Percentiles rank a stretch among this genome's conserved stretches.
phyloP scores from a whole-genome alignment of 2,797 vertebrate genomes.

The Dallia pectoralis region DNA sequence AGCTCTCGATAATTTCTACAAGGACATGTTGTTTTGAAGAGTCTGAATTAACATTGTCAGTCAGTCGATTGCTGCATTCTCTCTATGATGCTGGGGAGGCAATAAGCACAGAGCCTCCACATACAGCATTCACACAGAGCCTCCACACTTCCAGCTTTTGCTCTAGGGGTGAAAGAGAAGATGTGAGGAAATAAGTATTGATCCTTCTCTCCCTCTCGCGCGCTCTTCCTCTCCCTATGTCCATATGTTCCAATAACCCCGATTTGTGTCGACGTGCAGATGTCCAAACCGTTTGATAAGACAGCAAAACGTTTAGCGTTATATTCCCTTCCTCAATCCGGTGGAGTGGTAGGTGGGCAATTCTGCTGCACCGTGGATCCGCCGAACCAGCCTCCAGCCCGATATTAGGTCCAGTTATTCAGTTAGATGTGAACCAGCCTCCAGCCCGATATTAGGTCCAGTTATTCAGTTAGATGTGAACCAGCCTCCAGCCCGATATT shows the following conservation, averaged over 20 bases:
- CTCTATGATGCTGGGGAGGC: not conserved
- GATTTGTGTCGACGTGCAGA: not conserved
- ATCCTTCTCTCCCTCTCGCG: not conserved
- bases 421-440: not conserved
- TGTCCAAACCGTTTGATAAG: not conserved
- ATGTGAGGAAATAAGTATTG: slow-evolving; percentile 8
- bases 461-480: not conserved
- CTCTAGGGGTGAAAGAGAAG: slow-evolving; percentile 3
- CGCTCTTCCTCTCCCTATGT: not conserved
- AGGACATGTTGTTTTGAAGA: not conserved
- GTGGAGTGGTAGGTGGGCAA: not conserved
- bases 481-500: not conserved
- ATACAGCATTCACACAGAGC: too few relatives aligned
- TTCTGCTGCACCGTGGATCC: not conserved
- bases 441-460: not conserved
- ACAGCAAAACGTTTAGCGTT: not conserved
- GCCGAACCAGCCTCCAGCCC: not conserved
- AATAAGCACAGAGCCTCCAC: too few relatives aligned
- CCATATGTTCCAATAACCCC: slow-evolving; percentile 1
- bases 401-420: not conserved
- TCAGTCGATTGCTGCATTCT: not conserved
- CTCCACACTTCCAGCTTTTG: not conserved
- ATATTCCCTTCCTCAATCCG: not conserved
- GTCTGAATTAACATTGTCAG: not conserved
- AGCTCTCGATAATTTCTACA: not conserved